Base-by-base conservation (phyloP, 2,888 invertebrate species). In the Sinopyrophorus schimmeli region DNA sequence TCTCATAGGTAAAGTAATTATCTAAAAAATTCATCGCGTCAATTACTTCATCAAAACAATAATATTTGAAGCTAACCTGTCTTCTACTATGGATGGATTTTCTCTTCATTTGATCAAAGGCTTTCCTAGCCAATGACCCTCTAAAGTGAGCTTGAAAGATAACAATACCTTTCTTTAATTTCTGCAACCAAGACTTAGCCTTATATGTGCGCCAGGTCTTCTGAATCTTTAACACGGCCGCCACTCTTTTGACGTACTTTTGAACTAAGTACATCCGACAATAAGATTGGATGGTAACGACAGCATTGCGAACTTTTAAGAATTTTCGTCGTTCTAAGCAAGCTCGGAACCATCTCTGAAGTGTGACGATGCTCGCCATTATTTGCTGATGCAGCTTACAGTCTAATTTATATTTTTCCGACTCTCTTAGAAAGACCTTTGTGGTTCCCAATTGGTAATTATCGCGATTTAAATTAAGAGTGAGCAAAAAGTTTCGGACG, bases 341-440 rank as follows among this genome's bases (percentile, higher is more conserved):
- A 1, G 89, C 85, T 23, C 92, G 80, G 74, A 91, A 90, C 93
- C 93, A 94, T 54, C 92, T 77, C 75, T 97, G 96, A 63, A 97
- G 88, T 9, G 87, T 86, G 55, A 92, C 86, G 65, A 96, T 95
- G 63, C 92, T 88, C 41, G 89, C 86, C 83, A 96, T 91, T 59
- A 96, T 94, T 71, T 92, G 92, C 69, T 92, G 89, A 72, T 97
- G 96, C 40, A 97, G 78, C 60, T 89, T 85, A 67, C 91, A 90
- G 70, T 97, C 96, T 55, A 96, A 76, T 68, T 92, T 89, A 62
- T 92, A 84, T 74, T 96, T 95, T 72, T 96, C 94, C 16, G 91
- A 89, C 71, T 96, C 96, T 24, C 96, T 81, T 77, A 96, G 83
- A 70, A 95, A 96, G 54, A 96, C 90, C 77, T 96, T 96, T 10